Evolutionary conservation across 2,888 invertebrate genomes (phyloP).

Genomic region (Bugulina stolonifera): DNA sequence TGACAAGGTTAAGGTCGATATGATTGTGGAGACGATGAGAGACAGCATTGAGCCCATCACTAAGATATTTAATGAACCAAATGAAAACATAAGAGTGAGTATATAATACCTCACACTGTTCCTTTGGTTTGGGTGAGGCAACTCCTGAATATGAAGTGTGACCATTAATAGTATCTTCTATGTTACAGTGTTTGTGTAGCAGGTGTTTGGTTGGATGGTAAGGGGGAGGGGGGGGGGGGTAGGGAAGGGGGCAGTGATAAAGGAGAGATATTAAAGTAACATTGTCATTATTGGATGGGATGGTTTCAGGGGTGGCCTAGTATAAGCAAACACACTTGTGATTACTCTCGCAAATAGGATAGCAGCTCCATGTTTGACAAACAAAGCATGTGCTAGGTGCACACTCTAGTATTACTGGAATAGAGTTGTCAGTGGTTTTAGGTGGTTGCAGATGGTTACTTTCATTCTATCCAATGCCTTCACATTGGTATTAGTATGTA

Average conservation of each 20-base stretch:
- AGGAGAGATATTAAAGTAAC: neutral
- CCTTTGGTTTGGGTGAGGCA: too few relatives aligned
- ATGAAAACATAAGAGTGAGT: neutral
- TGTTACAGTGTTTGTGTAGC: too few relatives aligned
- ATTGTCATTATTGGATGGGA: neutral
- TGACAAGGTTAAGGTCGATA: conserved; percentile 11
- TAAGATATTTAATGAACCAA: conserved; percentile 3
- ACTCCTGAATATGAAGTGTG: too few relatives aligned
- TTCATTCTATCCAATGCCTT: too few relatives aligned
- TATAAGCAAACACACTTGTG: neutral
- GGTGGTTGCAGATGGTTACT: too few relatives aligned
- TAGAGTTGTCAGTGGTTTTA: too few relatives aligned
- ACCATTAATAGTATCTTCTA: too few relatives aligned
- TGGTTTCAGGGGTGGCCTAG: neutral
- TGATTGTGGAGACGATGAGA: conserved; percentile 15
- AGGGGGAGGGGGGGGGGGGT: neutral
- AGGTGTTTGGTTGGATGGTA: too few relatives aligned
- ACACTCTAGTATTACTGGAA: too few relatives aligned
- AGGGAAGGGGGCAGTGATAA: neutral
- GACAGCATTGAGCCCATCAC: conserved; percentile 14
- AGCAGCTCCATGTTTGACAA: too few relatives aligned
- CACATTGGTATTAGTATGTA: too few relatives aligned
- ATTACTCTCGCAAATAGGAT: neutral
- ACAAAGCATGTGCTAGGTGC: neutral
- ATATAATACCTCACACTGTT: too few relatives aligned